Evolutionary conservation across 2,888 invertebrate genomes (phyloP), one percentile per base, ranked within the genome.

Genomic region (Nemotelus pantherinus): DNA sequence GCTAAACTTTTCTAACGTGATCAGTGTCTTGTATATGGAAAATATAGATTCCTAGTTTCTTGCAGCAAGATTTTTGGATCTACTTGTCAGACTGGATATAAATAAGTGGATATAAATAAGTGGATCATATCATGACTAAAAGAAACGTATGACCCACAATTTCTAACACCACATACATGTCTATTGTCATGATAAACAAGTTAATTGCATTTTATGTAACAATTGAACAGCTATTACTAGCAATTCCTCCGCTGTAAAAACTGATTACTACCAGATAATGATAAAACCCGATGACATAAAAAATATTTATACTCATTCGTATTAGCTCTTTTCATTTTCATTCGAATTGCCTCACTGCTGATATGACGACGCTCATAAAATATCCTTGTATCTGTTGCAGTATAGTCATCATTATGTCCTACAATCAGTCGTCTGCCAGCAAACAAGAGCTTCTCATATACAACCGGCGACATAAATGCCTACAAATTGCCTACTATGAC

Each of bases 241-340:
- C 9, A 65, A 65, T 65, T 65, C 47, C 44, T 65, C 65, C 10
- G 65, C n/a, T 4, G 47, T 65, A 65, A 65, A 65, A 65, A 10
- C 25, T 44, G 65, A 65, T 65, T 45, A 47, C 47, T 47, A 25
- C 43, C 65, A 45, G 65, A 47, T 45, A 65, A 65, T 25, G 25
- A 25, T 65, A 45, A 65, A 3, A 5, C 25, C 47, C 6, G 47
- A 65, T 65, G 25, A 44, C 65, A 65, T 65, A 44, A 65, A 65
- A 65, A 43, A 45, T 65, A 65, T 65, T 6, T 47, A n/a, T 65
- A 65, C 7, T 10, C 25, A 6, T 47, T 45, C 9, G 5, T 53
- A 10, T 65, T 65, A 44, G 43, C 41, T 6, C 47, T 47, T 25
- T 45, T 65, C 44, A 65, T 45, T 45, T 58, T 25, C 58, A 6